Evolutionary conservation across 2,797 vertebrate species (phyloP).

Genomic region (Pseudopleuronectes americanus): DNA sequence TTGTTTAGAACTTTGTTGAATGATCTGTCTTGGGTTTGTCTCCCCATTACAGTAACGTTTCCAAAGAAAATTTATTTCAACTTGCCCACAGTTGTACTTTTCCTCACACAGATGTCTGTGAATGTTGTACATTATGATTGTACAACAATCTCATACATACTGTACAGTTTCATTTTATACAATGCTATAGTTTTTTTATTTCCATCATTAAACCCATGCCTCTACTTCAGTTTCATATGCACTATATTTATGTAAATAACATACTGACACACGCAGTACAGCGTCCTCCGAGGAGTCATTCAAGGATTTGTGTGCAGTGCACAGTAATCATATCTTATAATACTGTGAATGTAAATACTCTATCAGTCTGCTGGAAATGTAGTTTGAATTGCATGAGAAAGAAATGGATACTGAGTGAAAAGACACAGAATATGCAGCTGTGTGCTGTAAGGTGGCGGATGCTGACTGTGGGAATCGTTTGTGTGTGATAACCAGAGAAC

Average conservation of each 20-base stretch:
- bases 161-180: neutral
- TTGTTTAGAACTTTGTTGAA: neutral
- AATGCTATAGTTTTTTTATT: neutral
- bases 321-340: conserved; percentile 49
- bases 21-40: neutral
- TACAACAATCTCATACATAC: neutral
- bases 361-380: conserved; percentile 50
- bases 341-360: conserved; percentile 52
- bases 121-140: too few species aligned
- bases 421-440: conserved; percentile 48
- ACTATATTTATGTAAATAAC: conserved; percentile 8
- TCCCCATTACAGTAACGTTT: neutral
- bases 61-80: neutral
- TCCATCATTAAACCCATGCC: neutral
- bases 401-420: conserved; percentile 59
- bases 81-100: too few species aligned
- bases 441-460: conserved; percentile 44
- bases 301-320: conserved; percentile 37
- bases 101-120: too few species aligned
- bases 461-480: conserved; percentile 63
- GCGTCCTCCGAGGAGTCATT: conserved; percentile 41
- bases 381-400: conserved; percentile 45
- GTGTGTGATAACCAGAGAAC: conserved; percentile 46
- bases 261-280: conserved; percentile 17
- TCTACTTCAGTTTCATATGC: conserved; percentile 21